Conservation (phyloP, 2,888 invertebrate species). For the Hyposoter dolosus region DNA sequence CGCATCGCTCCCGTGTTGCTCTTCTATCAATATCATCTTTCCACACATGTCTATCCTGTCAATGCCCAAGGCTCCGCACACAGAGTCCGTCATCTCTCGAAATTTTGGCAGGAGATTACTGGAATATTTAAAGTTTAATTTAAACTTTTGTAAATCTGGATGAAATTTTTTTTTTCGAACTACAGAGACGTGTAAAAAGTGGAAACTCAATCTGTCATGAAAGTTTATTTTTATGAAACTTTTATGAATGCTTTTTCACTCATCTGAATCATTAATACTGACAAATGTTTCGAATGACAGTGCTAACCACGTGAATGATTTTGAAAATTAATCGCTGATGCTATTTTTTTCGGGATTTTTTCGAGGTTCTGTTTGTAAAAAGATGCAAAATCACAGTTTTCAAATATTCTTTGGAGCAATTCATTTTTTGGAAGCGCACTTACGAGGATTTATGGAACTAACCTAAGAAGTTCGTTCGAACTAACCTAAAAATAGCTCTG, state of each 20-base stretch:
- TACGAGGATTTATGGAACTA: slow-evolving; percentile 12
- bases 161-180: not conserved
- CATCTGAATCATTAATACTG: too few species aligned
- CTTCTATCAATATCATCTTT: slow-evolving; percentile 89
- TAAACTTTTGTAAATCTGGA: not conserved
- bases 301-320: not conserved
- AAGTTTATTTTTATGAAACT: too few species aligned
- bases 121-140: not conserved
- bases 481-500: slow-evolving; percentile 31
- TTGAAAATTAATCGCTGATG: not conserved
- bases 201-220: too few species aligned
- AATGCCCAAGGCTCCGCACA: slow-evolving; percentile 88
- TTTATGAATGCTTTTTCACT: too few species aligned
- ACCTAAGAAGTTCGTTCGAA: slow-evolving; percentile 25
- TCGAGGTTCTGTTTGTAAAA: not conserved
- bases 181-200: too few species aligned
- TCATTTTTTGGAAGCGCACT: not conserved
- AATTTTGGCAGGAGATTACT: slow-evolving; percentile 17
- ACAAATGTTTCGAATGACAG: not conserved
- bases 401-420: not conserved
- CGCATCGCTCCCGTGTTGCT: slow-evolving; percentile 90
- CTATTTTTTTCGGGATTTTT: not conserved
- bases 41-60: slow-evolving; percentile 86
- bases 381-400: not conserved
- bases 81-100: slow-evolving; percentile 87